Base-by-base conservation (phyloP, 2,113 vertebrate species). In the Chaetodon trifascialis region DNA sequence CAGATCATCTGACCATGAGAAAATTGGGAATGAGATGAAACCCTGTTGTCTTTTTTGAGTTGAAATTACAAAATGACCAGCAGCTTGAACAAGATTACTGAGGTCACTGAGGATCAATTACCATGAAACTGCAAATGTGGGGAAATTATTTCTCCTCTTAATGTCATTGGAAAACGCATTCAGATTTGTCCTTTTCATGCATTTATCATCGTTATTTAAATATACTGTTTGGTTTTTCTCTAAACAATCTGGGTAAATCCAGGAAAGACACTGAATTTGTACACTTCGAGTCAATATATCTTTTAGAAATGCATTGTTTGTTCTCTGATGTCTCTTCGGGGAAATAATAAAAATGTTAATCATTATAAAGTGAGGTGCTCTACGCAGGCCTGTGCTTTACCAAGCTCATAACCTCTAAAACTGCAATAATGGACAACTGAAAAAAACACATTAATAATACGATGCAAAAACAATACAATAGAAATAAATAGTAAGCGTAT, bases 81-180 rank as follows among this genome's bases (percentile, higher is more conserved):
- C 64, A 72, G 76, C 38, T 76, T 70, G 52, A 77, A 84, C 58
- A 60, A 30, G 56, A 82, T 76, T 73, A 82, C 63, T 14, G 73
- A 66, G 68, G 51, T 83, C 75, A 73, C 23, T 17, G n/a, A 67
- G 67, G 49, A 81, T 60, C 77, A 67, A 64, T 76, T 47, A 63
- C 73, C 40, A 11, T 51, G 12, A 76, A 71, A 77, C 42, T 40
- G 23, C 11, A 4, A 44, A 77, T 73, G 30, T 23, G 23, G 66
- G 77, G 74, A 73, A 79, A 86, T 71, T 17, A 78, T 63, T 78
- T 59, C 42, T 71, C 17, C 40, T 14, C 71, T 59, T 62, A 63
- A 30, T 68, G 74, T 79, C 67, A 64, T 74, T 73, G 62, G 63
- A 73, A 76, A 17, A 49, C 25, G 74, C 36, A 70, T 64, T 80